Base-by-base conservation (phyloP, 2,797 vertebrate genomes). In the Danio albolineatus region DNA sequence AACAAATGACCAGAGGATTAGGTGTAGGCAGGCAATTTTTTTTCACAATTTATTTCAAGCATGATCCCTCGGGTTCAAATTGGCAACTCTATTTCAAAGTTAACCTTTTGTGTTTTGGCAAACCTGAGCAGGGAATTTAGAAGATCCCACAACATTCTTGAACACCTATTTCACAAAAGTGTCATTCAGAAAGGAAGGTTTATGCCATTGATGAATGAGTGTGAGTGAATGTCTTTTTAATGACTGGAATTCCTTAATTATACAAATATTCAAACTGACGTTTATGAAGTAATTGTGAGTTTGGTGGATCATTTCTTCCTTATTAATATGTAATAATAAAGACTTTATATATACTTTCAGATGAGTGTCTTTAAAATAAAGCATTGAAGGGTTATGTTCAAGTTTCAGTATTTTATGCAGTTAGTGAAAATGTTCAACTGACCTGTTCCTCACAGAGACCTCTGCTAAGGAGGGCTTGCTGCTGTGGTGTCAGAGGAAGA, bases 401-500 rank as follows among this genome's bases (percentile, higher is more conserved):
- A 14, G 3, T 9, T 69, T 69, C 3, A 7, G 6, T 71, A 46
- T 73, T 73, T 67, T 80, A 10, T 60, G 39, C 43, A 43, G 44
- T 17, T 1, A 54, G 12, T 70, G 13, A n/a, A 76, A 43, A 44
- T 44, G 6, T 46, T 48, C 16, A 3, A 36, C 56, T 48, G 17
- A 56, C 36, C 36, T 43, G 12, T 17, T 61, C 19, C 71, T 70
- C n/a, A 49, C 77, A 96, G 95, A 96, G 90, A 96, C 95, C 14
- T 96, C 95, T 73, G 95, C 95, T 71, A 96, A 96, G 88, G 95
- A 96, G 89, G 95, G 95, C 28, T 90, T 96, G 88, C 83, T 96
- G 84, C 88, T 96, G 62, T 96, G 95, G 95, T 96, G 95, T 90
- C 95, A 96, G 89, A 94, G 95, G 79, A 96, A 96, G 91, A 96